A percentile compares a stretch with the other conserved stretches of the same genome.
phyloP scores from a whole-genome alignment of 2,797 vertebrate species.

The Tiaroga cobitis region DNA sequence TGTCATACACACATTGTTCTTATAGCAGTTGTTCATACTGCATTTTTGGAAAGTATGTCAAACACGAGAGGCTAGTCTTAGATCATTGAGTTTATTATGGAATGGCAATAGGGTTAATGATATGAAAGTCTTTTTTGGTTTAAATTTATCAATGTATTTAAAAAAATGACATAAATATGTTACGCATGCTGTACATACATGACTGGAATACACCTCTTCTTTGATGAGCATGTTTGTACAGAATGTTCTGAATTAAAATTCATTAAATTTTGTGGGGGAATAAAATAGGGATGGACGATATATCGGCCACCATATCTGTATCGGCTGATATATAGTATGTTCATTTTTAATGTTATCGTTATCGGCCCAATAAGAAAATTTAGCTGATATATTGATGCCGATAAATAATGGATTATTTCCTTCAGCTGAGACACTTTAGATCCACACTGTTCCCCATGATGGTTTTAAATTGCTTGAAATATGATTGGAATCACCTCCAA shows the following conservation, averaged over 20 bases:
- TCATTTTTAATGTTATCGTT: too few species aligned
- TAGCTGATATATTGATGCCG: too few species aligned
- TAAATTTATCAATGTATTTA: background rate
- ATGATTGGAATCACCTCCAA: too few species aligned
- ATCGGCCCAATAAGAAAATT: too few species aligned
- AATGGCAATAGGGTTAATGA: background rate
- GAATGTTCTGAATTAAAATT: background rate
- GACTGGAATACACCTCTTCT: too few species aligned
- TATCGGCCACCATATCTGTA: too few species aligned
- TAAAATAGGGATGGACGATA: too few species aligned
- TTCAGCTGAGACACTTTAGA: too few species aligned
- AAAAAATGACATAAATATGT: background rate
- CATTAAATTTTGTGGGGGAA: fast-evolving
- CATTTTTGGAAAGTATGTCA: background rate
- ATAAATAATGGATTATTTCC: too few species aligned
- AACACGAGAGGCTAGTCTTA: background rate
- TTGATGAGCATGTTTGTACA: background rate
- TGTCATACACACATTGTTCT: slow-evolving; percentile 2
- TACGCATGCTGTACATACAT: background rate
- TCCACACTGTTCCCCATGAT: too few species aligned
- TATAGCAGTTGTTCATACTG: background rate
- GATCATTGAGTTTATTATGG: slow-evolving; percentile 16
- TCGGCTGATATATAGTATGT: too few species aligned
- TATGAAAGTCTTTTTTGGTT: background rate
- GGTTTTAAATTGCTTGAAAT: too few species aligned